Percentiles rank a stretch among this genome's conserved stretches.
Evolutionary conservation across 2,797 vertebrate genomes (phyloP).

Genomic region (Pseudochromis fuscus): DNA sequence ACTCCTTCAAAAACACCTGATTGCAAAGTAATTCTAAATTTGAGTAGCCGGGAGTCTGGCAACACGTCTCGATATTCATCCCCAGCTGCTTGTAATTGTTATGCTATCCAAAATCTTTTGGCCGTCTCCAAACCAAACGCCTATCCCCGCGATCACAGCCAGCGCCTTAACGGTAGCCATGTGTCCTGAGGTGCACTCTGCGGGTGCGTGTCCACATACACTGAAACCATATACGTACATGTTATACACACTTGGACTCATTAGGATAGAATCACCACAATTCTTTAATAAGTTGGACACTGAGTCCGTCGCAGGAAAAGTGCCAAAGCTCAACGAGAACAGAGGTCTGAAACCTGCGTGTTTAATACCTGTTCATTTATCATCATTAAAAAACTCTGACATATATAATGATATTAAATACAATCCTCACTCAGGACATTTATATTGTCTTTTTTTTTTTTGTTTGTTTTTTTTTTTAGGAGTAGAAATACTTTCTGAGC

Average conservation of each 20-base stretch:
- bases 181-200: constrained; percentile 63
- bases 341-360: not conserved
- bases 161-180: constrained; percentile 58
- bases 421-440: too few species aligned
- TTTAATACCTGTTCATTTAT: constrained; percentile 17
- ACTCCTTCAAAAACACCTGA: constrained; percentile 45
- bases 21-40: constrained; percentile 19
- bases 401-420: not conserved
- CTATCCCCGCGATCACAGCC: constrained; percentile 57
- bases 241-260: constrained; percentile 37
- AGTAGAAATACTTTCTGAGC: not conserved
- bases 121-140: constrained; percentile 48
- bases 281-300: constrained; percentile 41
- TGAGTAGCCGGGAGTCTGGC: constrained; percentile 14
- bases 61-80: constrained; percentile 23
- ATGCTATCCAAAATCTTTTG: constrained; percentile 26
- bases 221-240: constrained; percentile 27
- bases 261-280: constrained; percentile 39
- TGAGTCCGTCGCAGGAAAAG: constrained; percentile 27
- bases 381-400: constrained; percentile 2
- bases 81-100: constrained; percentile 45
- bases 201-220: constrained; percentile 22
- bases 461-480: not conserved
- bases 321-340: constrained; percentile 17
- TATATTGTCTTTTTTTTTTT: not conserved